Evolutionary conservation across 2,888 invertebrate species (phyloP).

Genomic region (Andrena camellia): DNA sequence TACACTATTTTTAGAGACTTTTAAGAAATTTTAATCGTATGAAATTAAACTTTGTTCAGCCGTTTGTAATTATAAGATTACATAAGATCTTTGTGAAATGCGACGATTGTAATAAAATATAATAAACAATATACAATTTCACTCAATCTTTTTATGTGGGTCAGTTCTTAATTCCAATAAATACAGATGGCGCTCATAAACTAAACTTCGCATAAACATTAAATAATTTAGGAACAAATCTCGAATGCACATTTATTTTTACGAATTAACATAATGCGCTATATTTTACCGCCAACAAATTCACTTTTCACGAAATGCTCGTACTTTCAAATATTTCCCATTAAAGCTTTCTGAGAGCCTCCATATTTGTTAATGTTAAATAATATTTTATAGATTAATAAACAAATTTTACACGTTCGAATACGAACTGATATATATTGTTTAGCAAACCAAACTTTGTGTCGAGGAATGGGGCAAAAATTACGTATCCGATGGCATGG

Average conservation of each 20-base stretch:
- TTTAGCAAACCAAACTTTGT: neutral
- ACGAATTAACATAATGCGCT: neutral
- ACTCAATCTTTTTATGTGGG: neutral
- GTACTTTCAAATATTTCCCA: neutral
- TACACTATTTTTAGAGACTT: constrained; percentile 17
- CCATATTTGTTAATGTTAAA: neutral
- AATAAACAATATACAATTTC: constrained; percentile 47
- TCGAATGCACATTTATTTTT: neutral
- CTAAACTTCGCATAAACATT: neutral
- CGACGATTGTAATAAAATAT: constrained; percentile 41
- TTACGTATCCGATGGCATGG: neutral
- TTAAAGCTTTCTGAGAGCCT: neutral
- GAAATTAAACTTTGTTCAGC: constrained; percentile 25
- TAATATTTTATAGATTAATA: neutral
- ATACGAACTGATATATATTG: neutral
- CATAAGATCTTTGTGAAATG: constrained; percentile 43
- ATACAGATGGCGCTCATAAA: neutral
- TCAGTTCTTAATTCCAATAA: neutral
- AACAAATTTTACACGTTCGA: neutral
- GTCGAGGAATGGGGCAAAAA: neutral
- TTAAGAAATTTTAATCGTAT: constrained; percentile 49
- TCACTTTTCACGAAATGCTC: neutral
- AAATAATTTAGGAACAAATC: neutral
- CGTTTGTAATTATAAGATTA: constrained; percentile 44
- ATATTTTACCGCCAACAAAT: constrained; percentile 3